A percentile compares a stretch with the other conserved stretches of the same genome.
Conservation (phyloP, 2,113 vertebrate genomes). For the Phaethornis superciliosus region DNA sequence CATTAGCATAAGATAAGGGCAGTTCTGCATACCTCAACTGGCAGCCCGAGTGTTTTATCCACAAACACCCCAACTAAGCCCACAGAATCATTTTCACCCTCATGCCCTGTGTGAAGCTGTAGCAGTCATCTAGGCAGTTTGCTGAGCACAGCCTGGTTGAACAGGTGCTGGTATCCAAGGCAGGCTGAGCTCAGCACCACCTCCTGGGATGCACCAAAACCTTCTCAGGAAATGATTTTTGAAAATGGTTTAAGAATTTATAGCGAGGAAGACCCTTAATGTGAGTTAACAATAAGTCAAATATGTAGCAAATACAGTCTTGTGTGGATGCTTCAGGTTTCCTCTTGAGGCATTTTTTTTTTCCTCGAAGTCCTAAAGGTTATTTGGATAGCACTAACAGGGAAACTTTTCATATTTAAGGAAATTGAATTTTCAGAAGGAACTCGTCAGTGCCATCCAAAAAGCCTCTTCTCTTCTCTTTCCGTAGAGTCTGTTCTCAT, state of each 20-base stretch:
- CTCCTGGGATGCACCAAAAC: background rate
- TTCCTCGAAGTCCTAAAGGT: background rate
- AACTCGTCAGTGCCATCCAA: background rate
- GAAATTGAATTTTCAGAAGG: conserved; percentile 40
- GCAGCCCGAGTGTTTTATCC: background rate
- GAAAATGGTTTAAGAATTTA: background rate
- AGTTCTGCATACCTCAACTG: background rate
- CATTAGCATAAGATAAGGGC: background rate
- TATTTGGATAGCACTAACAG: background rate
- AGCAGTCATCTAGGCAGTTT: accelerated
- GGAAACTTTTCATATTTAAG: conserved; percentile 16
- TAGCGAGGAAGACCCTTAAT: background rate
- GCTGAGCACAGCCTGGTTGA: background rate
- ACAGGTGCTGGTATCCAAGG: background rate
- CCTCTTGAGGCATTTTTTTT: background rate
- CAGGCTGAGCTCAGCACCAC: background rate
- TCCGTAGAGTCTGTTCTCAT: background rate
- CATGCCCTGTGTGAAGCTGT: accelerated
- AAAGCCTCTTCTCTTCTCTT: background rate
- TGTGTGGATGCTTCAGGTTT: background rate
- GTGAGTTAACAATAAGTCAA: background rate
- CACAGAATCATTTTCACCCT: accelerated
- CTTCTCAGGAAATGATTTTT: background rate
- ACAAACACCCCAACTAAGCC: background rate
- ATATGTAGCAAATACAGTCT: accelerated